These are phyloP conservation scores for Phyllostomus discolor DNA, from an alignment of 2,113 vertebrate species.

Conservation along the genomic window DNA sequence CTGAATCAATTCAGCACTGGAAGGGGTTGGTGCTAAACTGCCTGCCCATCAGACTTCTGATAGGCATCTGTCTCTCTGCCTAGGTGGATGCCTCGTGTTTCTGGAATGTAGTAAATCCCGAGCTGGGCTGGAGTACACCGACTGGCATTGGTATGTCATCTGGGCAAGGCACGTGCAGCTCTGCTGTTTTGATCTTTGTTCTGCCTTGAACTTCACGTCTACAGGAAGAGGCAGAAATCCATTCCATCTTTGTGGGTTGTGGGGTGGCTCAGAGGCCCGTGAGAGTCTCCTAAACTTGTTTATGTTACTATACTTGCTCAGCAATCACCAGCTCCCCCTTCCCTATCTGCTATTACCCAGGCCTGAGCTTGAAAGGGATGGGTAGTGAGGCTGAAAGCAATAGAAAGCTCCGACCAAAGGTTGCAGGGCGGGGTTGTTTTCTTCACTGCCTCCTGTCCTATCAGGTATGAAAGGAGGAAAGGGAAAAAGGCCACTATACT, in stretches of 20 bases:
- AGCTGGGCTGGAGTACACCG: background rate
- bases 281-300: background rate
- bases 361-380: background rate
- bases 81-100: background rate
- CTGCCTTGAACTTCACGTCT: background rate
- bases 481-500: background rate
- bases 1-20: background rate
- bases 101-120: background rate
- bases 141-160: background rate
- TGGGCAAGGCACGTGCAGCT: background rate
- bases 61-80: background rate
- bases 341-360: background rate
- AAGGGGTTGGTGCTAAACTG: background rate
- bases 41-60: background rate
- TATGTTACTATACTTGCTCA: background rate
- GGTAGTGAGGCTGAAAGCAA: background rate
- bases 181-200: background rate
- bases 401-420: conserved; percentile 30
- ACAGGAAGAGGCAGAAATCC: background rate
- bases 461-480: conserved; percentile 1
- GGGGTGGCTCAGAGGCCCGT: background rate
- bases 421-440: conserved; percentile 28
- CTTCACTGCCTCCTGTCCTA: background rate
- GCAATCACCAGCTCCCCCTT: background rate
- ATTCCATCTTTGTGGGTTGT: background rate